These are phyloP conservation scores for Gryllus bimaculatus DNA, from an alignment of 1,140 invertebrate species.

Conservation along the genomic window DNA sequence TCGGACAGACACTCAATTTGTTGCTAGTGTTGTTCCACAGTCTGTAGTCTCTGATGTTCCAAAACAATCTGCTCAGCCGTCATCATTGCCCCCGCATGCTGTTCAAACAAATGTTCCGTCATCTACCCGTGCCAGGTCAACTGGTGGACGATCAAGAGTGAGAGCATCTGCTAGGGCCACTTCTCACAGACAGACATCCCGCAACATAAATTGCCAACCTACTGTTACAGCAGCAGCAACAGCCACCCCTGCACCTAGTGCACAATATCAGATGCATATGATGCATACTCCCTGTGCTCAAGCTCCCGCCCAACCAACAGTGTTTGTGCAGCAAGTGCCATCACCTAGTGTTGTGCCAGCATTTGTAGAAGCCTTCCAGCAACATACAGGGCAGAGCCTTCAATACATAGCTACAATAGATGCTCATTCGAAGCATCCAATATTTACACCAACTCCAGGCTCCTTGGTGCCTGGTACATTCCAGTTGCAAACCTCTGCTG, in stretches of 20 bases:
- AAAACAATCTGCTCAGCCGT: background rate
- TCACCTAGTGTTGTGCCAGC: slow-evolving; percentile 54
- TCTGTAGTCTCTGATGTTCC: background rate
- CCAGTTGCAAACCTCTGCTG: slow-evolving; percentile 50
- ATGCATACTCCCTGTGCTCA: slow-evolving; percentile 9
- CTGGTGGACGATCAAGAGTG: background rate
- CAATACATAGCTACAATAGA: slow-evolving; percentile 59
- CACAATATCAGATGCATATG: background rate
- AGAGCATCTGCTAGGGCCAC: background rate
- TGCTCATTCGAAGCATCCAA: slow-evolving; percentile 33
- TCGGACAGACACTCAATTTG: background rate
- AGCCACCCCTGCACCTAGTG: background rate
- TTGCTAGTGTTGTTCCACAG: background rate
- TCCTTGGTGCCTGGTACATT: slow-evolving; percentile 48
- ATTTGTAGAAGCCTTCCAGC: slow-evolving; percentile 56
- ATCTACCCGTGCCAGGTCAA: background rate
- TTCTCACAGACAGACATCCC: background rate
- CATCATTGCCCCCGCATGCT: no score
- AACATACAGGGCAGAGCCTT: slow-evolving; percentile 54
- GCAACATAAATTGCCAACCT: background rate
- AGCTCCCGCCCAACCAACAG: slow-evolving; percentile 38
- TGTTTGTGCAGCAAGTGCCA: slow-evolving; percentile 55
- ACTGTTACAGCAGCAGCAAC: background rate
- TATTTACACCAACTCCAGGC: slow-evolving; percentile 39
- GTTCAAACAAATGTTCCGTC: no score